A percentile compares a stretch with the other conserved stretches of the same genome.
These are phyloP conservation scores for Alcedo quadribrachys DNA, from an alignment of 2,797 vertebrate genomes.

Conservation along the genomic window DNA sequence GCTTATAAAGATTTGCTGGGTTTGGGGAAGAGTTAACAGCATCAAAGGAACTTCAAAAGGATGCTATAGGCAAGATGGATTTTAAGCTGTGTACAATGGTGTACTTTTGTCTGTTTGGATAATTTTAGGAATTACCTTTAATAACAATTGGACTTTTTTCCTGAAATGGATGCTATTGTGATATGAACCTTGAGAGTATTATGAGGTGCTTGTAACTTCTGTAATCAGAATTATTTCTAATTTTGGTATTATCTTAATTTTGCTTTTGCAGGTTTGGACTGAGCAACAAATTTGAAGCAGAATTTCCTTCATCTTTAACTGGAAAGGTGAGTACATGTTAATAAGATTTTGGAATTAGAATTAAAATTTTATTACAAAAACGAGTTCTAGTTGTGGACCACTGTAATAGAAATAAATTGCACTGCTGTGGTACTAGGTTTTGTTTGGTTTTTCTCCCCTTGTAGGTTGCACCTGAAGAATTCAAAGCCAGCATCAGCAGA, in stretches of 20 bases:
- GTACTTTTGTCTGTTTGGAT: not conserved
- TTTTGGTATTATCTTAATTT: slow-evolving; percentile 16
- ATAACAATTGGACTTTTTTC: not conserved
- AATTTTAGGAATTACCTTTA: not conserved
- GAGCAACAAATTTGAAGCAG: slow-evolving; percentile 99
- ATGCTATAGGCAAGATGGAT: not conserved
- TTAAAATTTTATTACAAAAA: not conserved
- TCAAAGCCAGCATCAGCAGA: slow-evolving; percentile 96
- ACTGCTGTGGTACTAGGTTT: not conserved
- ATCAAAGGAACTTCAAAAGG: not conserved
- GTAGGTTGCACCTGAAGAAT: slow-evolving; percentile 98
- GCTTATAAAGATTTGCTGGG: not conserved
- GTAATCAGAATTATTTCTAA: not conserved
- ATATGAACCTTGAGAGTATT: not conserved
- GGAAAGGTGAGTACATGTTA: slow-evolving; percentile 88
- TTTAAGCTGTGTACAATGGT: not conserved
- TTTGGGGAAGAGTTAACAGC: not conserved
- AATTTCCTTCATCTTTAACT: slow-evolving; percentile 97
- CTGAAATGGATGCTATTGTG: not conserved
- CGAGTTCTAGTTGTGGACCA: not conserved
- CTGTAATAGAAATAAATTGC: not conserved
- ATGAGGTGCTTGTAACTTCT: not conserved
- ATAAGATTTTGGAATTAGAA: not conserved
- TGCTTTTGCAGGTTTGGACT: slow-evolving; percentile 90
- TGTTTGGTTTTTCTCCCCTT: not conserved